These are phyloP conservation scores for Drosophila kambysellisi DNA, from an alignment of 2,888 invertebrate genomes.

Conservation along the genomic window DNA sequence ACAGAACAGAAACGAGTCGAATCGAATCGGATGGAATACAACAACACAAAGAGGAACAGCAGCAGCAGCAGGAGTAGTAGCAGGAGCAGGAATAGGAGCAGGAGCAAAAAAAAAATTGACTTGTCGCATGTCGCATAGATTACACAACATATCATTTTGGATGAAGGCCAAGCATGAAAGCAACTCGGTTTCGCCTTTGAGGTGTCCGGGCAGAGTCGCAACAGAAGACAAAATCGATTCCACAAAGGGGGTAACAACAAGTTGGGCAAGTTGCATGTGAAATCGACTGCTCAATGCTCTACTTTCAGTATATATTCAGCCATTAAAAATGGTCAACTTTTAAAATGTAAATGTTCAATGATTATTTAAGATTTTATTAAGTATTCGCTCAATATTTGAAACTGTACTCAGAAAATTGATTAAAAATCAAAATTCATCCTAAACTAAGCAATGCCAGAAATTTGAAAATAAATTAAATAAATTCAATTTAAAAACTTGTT, in stretches of 20 bases:
- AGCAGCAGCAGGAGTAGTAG: neutral
- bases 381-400: neutral
- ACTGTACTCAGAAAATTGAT: neutral
- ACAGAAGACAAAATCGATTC: neutral
- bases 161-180: constrained; percentile 26
- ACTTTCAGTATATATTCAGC: neutral
- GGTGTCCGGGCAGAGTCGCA: constrained; percentile 31
- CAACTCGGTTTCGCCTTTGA: constrained; percentile 28
- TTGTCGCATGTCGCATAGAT: constrained; percentile 73
- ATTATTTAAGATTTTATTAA: neutral
- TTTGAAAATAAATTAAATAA: neutral
- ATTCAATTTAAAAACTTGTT: neutral
- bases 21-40: constrained; percentile 2
- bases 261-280: neutral
- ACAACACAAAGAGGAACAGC: constrained; percentile 12
- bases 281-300: neutral
- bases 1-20: constrained; percentile 1
- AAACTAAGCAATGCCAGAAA: neutral
- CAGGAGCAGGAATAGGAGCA: neutral
- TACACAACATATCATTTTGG: constrained; percentile 63
- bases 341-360: neutral
- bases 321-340: no score
- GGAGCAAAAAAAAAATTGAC: constrained; percentile 57
- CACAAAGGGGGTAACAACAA: neutral
- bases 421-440: no score